A percentile compares a stretch with the other conserved stretches of the same genome.
Conservation (phyloP, 1,140 invertebrate genomes). For the Heliconius hermathena region DNA sequence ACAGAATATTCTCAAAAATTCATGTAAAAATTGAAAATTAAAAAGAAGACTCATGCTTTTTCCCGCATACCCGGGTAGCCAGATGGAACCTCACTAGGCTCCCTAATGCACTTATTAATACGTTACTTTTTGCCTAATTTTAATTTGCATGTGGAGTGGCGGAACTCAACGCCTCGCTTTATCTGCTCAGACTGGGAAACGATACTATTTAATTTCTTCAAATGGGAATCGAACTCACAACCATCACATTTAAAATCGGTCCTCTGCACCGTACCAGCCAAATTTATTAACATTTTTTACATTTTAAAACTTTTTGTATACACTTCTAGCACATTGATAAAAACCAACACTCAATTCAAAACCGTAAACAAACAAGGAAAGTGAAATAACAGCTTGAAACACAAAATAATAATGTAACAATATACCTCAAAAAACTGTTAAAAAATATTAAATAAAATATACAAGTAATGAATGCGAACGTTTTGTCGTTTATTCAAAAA, state of each 20-base stretch:
- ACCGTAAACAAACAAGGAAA: background rate
- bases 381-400: background rate
- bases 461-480: background rate
- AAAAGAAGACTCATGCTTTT: no score
- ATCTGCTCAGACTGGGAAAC: no score
- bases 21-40: background rate
- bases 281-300: background rate
- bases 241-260: background rate
- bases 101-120: no score
- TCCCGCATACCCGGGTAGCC: no score
- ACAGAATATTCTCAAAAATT: background rate
- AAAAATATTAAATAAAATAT: background rate
- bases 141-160: background rate
- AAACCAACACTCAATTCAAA: background rate
- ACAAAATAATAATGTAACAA: constrained; percentile 2
- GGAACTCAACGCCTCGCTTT: background rate
- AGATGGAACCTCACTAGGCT: no score
- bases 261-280: background rate
- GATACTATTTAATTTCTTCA: no score
- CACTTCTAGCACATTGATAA: background rate
- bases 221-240: background rate
- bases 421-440: background rate
- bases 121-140: no score
- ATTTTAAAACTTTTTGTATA: background rate
- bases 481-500: background rate